Conservation (phyloP, 2,888 invertebrate genomes). For the Pyrrhia umbra region DNA sequence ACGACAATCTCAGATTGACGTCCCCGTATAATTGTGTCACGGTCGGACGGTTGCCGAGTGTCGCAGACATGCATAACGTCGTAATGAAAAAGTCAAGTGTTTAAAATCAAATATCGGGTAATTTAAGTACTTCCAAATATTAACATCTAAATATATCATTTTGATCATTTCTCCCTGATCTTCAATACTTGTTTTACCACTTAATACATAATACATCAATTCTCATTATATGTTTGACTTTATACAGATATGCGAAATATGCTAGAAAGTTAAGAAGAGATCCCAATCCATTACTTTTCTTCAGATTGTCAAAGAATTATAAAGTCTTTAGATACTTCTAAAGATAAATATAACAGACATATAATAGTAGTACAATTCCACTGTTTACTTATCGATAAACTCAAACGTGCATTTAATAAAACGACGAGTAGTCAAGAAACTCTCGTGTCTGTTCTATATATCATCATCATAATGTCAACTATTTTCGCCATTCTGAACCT, state of each 20-base stretch:
- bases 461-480: not conserved
- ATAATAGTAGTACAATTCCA: not conserved
- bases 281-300: conserved; percentile 22
- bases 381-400: conserved; percentile 3
- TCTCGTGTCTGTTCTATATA: not conserved
- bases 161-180: conserved; percentile 16
- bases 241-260: not conserved
- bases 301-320: conserved; percentile 2
- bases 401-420: conserved; percentile 12
- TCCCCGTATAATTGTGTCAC: no score
- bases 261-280: conserved; percentile 9
- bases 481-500: not conserved
- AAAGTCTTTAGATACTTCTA: not conserved
- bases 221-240: not conserved
- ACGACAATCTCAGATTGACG: no score
- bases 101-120: no score
- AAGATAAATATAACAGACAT: not conserved
- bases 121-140: conserved; percentile 22
- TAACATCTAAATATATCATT: conserved; percentile 33
- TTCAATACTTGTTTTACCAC: conserved; percentile 20
- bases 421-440: not conserved
- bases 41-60: no score
- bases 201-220: conserved; percentile 3
- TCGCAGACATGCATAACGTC: no score
- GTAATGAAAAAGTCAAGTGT: no score